Percentiles rank a stretch among this genome's conserved stretches.
These are phyloP conservation scores for Drepana falcataria DNA, from an alignment of 2,888 invertebrate genomes.

Conservation along the genomic window DNA sequence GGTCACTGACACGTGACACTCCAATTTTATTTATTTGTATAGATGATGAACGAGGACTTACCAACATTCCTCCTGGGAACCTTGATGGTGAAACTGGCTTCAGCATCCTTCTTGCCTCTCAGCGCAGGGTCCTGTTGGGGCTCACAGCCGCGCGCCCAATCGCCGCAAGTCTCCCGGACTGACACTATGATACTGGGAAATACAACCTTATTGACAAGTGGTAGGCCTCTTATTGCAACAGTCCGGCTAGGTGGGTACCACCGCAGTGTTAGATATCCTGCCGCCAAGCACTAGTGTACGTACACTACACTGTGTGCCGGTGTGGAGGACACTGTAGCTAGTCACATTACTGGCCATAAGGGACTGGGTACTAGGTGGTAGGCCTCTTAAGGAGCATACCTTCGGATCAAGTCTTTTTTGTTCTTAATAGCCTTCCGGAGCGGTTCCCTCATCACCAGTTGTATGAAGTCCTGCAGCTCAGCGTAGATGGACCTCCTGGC, in stretches of 20 bases:
- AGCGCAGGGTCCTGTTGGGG: slow-evolving; percentile 94
- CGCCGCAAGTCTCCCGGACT: slow-evolving; percentile 97
- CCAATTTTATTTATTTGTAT: too few relatives aligned
- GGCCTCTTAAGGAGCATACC: slow-evolving; percentile 6
- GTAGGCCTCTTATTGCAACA: too few relatives aligned
- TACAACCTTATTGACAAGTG: too few relatives aligned
- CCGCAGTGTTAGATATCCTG: too few relatives aligned
- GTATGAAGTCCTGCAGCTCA: slow-evolving; percentile 98
- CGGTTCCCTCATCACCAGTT: slow-evolving; percentile 92
- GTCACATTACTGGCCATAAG: too few relatives aligned
- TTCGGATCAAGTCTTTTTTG: slow-evolving; percentile 91
- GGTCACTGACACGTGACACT: too few relatives aligned
- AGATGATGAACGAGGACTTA: slow-evolving; percentile 31
- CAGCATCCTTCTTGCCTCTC: slow-evolving; percentile 94
- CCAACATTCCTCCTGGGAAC: slow-evolving; percentile 96
- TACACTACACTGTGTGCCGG: too few relatives aligned
- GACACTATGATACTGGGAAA: slow-evolving; percentile 93
- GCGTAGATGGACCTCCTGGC: slow-evolving; percentile 91
- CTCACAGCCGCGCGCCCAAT: slow-evolving; percentile 95
- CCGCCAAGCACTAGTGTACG: too few relatives aligned
- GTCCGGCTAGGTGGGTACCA: too few relatives aligned
- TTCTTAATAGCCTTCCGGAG: slow-evolving; percentile 97
- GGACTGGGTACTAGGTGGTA: background rate
- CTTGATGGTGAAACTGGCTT: slow-evolving; percentile 93
- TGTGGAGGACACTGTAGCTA: too few relatives aligned